These are phyloP conservation scores for Parnassius smintheus DNA, from an alignment of 2,888 invertebrate species.

Conservation along the genomic window DNA sequence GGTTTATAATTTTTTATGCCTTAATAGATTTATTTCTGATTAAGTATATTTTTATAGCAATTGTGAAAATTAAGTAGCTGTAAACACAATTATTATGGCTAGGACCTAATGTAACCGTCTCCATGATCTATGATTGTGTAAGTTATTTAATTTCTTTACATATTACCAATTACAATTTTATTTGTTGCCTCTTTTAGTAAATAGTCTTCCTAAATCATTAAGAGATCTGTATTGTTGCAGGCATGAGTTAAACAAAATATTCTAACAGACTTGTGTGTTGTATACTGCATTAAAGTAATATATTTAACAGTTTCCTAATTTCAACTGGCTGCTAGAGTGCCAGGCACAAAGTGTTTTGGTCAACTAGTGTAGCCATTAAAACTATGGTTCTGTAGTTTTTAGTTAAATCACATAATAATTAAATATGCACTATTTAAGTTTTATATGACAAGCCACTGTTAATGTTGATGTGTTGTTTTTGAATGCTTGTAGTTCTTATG, in stretches of 20 bases:
- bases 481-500: slow-evolving; percentile 31
- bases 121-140: no score
- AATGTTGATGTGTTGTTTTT: slow-evolving; percentile 40
- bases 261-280: slow-evolving; percentile 10
- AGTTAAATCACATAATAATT: slow-evolving; percentile 57
- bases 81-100: slow-evolving; percentile 9
- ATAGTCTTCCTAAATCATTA: slow-evolving; percentile 13
- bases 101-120: background rate
- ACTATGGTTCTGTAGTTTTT: slow-evolving; percentile 55
- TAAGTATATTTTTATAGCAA: slow-evolving; percentile 30
- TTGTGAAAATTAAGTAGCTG: slow-evolving; percentile 33
- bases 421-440: slow-evolving; percentile 59
- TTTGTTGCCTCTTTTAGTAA: slow-evolving; percentile 5
- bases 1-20: slow-evolving; percentile 33
- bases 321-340: slow-evolving; percentile 39
- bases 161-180: background rate
- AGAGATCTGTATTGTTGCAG: background rate
- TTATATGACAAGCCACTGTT: slow-evolving; percentile 58
- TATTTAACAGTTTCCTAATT: slow-evolving; percentile 37
- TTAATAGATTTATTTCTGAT: slow-evolving; percentile 37
- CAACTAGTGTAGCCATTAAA: slow-evolving; percentile 40
- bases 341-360: slow-evolving; percentile 54
- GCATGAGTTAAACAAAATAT: background rate
- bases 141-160: no score
- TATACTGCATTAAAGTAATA: slow-evolving; percentile 24